Evolutionary conservation across 2,888 invertebrate genomes (phyloP).

Genomic region (Agrilus cyanescens): DNA sequence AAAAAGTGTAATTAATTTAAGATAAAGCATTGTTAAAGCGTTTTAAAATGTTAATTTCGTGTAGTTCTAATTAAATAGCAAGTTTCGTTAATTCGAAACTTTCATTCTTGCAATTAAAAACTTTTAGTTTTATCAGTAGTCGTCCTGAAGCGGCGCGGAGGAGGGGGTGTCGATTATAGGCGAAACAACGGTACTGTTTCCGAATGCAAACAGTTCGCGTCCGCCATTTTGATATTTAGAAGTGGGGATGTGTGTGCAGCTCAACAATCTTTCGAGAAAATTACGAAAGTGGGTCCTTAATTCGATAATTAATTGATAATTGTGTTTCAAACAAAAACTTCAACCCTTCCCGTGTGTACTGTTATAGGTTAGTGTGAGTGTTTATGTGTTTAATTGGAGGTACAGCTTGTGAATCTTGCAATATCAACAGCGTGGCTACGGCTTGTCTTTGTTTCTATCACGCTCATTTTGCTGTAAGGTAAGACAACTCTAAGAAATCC

Average conservation of each 20-base stretch:
- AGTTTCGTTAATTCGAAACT: no score
- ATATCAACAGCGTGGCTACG: conserved; percentile 36
- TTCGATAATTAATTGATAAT: conserved; percentile 26
- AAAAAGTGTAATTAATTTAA: no score
- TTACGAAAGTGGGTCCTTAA: conserved; percentile 32
- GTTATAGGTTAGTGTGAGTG: conserved; percentile 27
- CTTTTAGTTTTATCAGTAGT: no score
- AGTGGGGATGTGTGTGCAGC: conserved; percentile 36
- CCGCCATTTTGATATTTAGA: conserved; percentile 37
- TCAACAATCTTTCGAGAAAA: conserved; percentile 32
- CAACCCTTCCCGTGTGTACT: conserved; percentile 21
- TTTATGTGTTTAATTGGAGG: conserved; percentile 30
- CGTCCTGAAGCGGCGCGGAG: conserved; percentile 7
- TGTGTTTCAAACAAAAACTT: conserved; percentile 22
- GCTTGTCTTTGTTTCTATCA: conserved; percentile 38
- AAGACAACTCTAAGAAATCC: conserved; percentile 20
- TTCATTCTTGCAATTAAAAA: no score
- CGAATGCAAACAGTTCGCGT: conserved; percentile 22
- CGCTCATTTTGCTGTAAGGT: conserved; percentile 30
- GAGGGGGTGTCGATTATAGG: conserved; percentile 18
- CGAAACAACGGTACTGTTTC: conserved; percentile 28
- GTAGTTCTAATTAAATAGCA: no score
- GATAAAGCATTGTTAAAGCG: no score
- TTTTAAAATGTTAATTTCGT: no score
- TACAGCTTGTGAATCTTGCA: conserved; percentile 29